Percentiles rank a stretch among this genome's conserved stretches.
Evolutionary conservation across 2,888 invertebrate species (phyloP).

Genomic region (Patella depressa): DNA sequence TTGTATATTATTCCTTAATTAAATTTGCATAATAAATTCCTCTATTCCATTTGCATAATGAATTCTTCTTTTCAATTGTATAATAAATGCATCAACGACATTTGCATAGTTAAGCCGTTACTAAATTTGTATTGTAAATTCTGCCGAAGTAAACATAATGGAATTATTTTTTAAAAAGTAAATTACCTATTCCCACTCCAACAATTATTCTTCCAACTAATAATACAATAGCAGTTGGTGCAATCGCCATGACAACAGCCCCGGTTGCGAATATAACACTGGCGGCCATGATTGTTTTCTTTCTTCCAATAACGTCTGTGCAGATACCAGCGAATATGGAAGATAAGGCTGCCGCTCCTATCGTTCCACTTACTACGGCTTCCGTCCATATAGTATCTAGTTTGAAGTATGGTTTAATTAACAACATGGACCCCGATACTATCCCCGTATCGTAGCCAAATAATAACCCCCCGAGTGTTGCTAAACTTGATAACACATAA

Average conservation of each 20-base stretch:
- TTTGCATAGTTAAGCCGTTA: too few species aligned
- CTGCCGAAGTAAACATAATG: too few species aligned
- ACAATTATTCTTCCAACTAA: slow-evolving; percentile 71
- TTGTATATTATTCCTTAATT: too few species aligned
- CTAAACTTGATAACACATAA: slow-evolving; percentile 62
- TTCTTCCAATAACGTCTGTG: slow-evolving; percentile 73
- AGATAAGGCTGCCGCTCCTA: slow-evolving; percentile 72
- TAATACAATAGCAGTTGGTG: slow-evolving; percentile 64
- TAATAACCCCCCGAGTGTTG: slow-evolving; percentile 72
- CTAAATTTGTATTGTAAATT: too few species aligned
- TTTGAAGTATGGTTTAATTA: slow-evolving; percentile 67
- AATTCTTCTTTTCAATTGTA: too few species aligned
- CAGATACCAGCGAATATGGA: slow-evolving; percentile 72
- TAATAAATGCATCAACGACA: too few species aligned
- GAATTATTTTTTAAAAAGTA: background rate
- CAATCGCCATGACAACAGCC: slow-evolving; percentile 71
- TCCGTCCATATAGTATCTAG: slow-evolving; percentile 72
- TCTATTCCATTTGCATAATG: too few species aligned
- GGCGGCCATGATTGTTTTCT: slow-evolving; percentile 72
- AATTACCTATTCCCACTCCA: slow-evolving; percentile 72
- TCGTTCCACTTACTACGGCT: slow-evolving; percentile 72
- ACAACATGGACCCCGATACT: slow-evolving; percentile 73
- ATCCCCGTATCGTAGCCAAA: slow-evolving; percentile 74
- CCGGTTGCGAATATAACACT: slow-evolving; percentile 73
- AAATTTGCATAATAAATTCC: too few species aligned